A percentile compares a stretch with the other conserved stretches of the same genome.
These are phyloP conservation scores for Drosophila sechellia DNA, from an alignment of 1,140 invertebrate genomes.

Conservation along the genomic window DNA sequence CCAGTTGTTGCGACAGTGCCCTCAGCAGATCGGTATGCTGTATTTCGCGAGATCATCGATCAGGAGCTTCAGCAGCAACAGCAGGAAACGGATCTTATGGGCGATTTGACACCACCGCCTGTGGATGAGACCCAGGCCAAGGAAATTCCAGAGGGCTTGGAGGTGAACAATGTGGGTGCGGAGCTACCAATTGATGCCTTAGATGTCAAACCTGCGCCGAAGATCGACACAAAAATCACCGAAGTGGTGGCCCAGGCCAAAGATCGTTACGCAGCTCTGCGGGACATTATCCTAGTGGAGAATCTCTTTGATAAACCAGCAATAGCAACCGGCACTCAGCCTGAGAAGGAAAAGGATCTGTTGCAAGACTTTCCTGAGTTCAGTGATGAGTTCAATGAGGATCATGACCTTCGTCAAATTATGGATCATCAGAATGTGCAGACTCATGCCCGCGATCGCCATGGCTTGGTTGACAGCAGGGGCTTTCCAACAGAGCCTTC, in stretches of 20 bases:
- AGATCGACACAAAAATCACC: constrained; percentile 84
- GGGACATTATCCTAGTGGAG: constrained; percentile 89
- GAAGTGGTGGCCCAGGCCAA: constrained; percentile 85
- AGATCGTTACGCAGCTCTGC: constrained; percentile 89
- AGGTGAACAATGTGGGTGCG: constrained; percentile 7
- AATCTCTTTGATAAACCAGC: constrained; percentile 86
- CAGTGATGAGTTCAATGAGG: constrained; percentile 79
- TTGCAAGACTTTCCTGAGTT: constrained; percentile 76
- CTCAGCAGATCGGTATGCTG: constrained; percentile 91
- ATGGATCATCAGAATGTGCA: constrained; percentile 63
- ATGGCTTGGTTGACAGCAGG: constrained; percentile 70
- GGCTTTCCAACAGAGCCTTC: constrained; percentile 76
- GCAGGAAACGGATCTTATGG: constrained; percentile 84
- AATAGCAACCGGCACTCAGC: neutral
- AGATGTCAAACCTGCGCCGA: constrained; percentile 47
- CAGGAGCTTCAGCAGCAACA: constrained; percentile 88
- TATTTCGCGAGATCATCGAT: constrained; percentile 92
- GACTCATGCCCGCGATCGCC: constrained; percentile 25
- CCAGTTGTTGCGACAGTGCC: constrained; percentile 61
- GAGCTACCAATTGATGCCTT: constrained; percentile 37
- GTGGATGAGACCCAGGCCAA: constrained; percentile 41
- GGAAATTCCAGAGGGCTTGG: constrained; percentile 21
- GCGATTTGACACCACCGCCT: constrained; percentile 53
- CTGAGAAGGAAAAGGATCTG: constrained; percentile 66
- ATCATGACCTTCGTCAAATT: constrained; percentile 76